Evolutionary conservation across 2,113 vertebrate species (phyloP).

Genomic region (Rhinolophus sinicus): DNA sequence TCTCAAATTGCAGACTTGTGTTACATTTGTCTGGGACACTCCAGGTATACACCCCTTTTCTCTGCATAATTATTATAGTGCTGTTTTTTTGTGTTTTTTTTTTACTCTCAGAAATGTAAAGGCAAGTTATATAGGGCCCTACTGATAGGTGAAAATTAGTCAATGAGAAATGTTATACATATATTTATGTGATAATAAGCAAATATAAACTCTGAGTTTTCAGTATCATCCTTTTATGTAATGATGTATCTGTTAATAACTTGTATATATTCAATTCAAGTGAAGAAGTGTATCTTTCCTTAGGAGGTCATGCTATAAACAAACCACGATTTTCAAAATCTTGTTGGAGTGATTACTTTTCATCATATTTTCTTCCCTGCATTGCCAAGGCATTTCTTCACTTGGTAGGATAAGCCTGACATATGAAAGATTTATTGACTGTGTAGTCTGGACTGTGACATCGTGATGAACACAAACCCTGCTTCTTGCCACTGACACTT

Average conservation of each 20-base stretch:
- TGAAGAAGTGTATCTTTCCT: background rate
- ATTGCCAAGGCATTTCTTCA: background rate
- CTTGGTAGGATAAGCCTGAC: background rate
- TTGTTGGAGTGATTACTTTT: background rate
- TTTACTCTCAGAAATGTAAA: background rate
- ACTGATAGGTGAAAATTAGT: background rate
- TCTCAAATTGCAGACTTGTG: background rate
- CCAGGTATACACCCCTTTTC: background rate
- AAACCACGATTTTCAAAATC: background rate
- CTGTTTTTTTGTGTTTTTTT: background rate
- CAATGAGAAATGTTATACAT: background rate
- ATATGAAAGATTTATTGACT: slow-evolving; percentile 22
- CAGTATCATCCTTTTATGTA: background rate
- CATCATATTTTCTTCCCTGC: background rate
- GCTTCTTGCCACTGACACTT: slow-evolving; percentile 29
- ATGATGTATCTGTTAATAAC: background rate
- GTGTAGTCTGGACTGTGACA: background rate
- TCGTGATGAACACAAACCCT: background rate
- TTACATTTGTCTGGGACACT: background rate
- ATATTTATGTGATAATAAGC: background rate
- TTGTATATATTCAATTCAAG: background rate
- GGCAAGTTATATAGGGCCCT: background rate
- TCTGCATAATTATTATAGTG: background rate
- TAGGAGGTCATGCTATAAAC: background rate
- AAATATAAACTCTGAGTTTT: background rate